Percentiles rank a stretch among this genome's conserved stretches.
These are phyloP conservation scores for Melanerpes formicivorus DNA, from an alignment of 2,113 vertebrate species.

Conservation along the genomic window DNA sequence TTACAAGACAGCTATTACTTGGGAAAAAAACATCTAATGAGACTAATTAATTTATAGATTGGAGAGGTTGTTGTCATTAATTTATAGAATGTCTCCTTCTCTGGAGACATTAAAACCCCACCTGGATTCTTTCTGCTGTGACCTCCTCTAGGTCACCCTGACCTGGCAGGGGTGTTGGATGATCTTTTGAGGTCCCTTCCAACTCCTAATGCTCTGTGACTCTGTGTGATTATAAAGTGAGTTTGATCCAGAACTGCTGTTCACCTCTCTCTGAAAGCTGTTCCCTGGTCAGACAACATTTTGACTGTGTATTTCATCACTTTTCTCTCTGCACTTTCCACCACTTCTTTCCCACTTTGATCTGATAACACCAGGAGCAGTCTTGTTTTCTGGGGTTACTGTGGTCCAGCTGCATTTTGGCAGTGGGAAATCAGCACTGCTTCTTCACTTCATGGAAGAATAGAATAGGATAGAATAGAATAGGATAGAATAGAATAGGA, in stretches of 20 bases:
- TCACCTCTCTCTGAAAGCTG: not conserved
- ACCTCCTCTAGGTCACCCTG: no score
- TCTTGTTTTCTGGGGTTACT: conserved; percentile 32
- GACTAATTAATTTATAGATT: not conserved
- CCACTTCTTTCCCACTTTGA: not conserved
- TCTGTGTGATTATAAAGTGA: not conserved
- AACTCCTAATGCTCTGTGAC: no score
- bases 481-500: no score
- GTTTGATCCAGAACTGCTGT: not conserved
- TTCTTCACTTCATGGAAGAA: not conserved
- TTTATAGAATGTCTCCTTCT: no score
- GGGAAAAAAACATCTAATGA: not conserved
- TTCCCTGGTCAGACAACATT: conserved; percentile 1
- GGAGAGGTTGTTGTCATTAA: not conserved
- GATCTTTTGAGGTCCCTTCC: no score
- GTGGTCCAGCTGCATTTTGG: not conserved
- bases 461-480: no score
- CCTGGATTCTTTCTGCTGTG: no score
- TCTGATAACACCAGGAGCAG: conserved; percentile 4
- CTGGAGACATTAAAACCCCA: no score
- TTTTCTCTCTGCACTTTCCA: not conserved
- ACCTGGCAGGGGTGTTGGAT: no score
- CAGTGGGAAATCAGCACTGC: not conserved
- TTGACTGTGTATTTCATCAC: conserved; percentile 20
- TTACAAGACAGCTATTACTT: not conserved